Conservation (phyloP, 1,140 invertebrate genomes). For the Trichonephila clavata region DNA sequence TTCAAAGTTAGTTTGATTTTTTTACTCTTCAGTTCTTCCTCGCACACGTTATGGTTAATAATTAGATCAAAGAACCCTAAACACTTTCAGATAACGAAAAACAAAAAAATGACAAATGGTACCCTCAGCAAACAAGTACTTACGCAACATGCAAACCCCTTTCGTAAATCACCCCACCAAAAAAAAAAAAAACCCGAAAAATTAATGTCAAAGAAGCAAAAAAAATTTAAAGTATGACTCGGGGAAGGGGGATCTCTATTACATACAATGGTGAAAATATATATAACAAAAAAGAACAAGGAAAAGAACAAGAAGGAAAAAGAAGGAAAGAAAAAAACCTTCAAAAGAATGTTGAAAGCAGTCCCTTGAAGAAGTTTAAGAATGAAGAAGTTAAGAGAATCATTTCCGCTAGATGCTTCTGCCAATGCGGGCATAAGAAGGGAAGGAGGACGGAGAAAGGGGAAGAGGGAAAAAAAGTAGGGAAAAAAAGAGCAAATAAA, state of each 20-base stretch:
- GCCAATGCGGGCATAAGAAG: constrained; percentile 45
- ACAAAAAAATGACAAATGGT: too few species aligned
- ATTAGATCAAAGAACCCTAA: too few species aligned
- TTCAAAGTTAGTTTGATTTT: too few species aligned
- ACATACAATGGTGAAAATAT: constrained; percentile 8
- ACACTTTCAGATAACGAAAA: too few species aligned
- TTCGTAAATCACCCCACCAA: not conserved
- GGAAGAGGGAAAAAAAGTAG: not conserved
- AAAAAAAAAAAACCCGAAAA: not conserved
- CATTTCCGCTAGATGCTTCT: constrained; percentile 73
- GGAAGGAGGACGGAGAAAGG: not conserved
- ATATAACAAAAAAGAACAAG: constrained; percentile 12
- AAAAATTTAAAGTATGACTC: constrained; percentile 3
- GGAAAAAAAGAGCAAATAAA: constrained; percentile 35
- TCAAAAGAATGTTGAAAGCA: constrained; percentile 75
- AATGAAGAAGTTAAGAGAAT: constrained; percentile 77
- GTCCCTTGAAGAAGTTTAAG: constrained; percentile 72
- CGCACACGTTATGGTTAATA: too few species aligned
- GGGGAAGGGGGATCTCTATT: constrained; percentile 30
- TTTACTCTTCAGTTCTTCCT: too few species aligned
- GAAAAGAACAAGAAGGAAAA: constrained; percentile 24
- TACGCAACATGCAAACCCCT: too few species aligned
- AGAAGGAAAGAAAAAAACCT: constrained; percentile 26
- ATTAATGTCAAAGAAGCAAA: not conserved
- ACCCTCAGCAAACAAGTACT: too few species aligned